Evolutionary conservation across 1,140 invertebrate species (phyloP).

Genomic region (Orchestia grillus): DNA sequence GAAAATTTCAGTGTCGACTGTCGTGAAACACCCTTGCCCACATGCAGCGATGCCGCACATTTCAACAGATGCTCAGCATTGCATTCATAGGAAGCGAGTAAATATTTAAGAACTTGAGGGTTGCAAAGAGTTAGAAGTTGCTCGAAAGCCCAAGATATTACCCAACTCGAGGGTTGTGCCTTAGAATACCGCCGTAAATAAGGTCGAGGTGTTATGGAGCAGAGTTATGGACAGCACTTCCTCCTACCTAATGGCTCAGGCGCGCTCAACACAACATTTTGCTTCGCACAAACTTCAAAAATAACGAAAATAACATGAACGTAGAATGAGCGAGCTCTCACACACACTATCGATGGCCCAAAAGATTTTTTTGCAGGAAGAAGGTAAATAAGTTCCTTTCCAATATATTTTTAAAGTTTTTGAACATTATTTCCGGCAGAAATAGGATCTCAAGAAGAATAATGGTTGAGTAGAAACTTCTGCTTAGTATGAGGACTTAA

Average conservation of each 20-base stretch:
- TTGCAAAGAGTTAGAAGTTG: slow-evolving; percentile 50
- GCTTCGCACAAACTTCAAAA: slow-evolving; percentile 38
- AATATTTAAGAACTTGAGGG: slow-evolving; percentile 26
- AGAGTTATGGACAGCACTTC: slow-evolving; percentile 55
- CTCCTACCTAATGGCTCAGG: slow-evolving; percentile 48
- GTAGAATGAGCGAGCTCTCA: slow-evolving; percentile 17
- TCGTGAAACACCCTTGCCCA: background rate
- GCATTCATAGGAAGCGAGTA: slow-evolving; percentile 5
- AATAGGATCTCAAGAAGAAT: background rate
- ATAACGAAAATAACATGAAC: background rate
- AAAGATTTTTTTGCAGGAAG: slow-evolving; percentile 13
- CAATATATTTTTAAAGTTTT: slow-evolving; percentile 4
- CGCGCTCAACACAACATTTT: slow-evolving; percentile 48
- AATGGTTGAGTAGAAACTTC: background rate
- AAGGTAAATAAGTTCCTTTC: background rate
- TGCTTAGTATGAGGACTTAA: background rate
- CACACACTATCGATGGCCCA: slow-evolving; percentile 22
- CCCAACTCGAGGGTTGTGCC: slow-evolving; percentile 45
- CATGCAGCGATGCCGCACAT: background rate
- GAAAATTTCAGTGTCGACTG: background rate
- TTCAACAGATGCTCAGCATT: slow-evolving; percentile 3
- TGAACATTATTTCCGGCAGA: background rate
- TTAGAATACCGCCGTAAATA: slow-evolving; percentile 55
- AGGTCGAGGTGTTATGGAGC: slow-evolving; percentile 43
- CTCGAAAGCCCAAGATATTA: slow-evolving; percentile 45